phyloP scores from a whole-genome alignment of 2,797 vertebrate genomes.

The Anableps anableps region DNA sequence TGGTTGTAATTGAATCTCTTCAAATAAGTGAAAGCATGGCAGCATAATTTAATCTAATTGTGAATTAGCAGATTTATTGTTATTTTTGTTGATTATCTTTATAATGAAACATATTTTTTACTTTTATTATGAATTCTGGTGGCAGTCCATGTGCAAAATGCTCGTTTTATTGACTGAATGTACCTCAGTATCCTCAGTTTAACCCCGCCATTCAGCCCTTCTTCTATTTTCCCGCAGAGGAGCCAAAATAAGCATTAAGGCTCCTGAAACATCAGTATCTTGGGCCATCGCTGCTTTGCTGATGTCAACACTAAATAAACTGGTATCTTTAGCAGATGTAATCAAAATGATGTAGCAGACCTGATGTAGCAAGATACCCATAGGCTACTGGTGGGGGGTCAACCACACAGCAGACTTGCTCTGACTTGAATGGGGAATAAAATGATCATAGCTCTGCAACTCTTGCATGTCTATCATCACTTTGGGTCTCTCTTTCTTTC shows the following conservation, averaged over 20 bases:
- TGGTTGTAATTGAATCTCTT: conserved; percentile 63
- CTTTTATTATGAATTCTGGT: conserved; percentile 46
- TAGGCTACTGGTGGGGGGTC: conserved; percentile 43
- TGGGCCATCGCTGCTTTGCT: conserved; percentile 65
- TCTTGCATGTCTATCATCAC: conserved; percentile 5
- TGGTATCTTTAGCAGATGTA: conserved; percentile 76
- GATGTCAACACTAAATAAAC: conserved; percentile 78
- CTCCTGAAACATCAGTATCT: conserved; percentile 69
- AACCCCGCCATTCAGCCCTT: conserved; percentile 13
- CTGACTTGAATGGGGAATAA: conserved; percentile 39
- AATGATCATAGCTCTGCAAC: conserved; percentile 9
- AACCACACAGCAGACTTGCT: conserved; percentile 45
- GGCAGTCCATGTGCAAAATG: conserved; percentile 34
- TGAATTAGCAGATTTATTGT: conserved; percentile 55
- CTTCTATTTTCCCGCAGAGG: conserved; percentile 31
- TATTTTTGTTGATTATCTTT: conserved; percentile 56
- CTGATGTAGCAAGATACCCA: conserved; percentile 65
- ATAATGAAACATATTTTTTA: conserved; percentile 55
- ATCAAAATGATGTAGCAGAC: conserved; percentile 76
- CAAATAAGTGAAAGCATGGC: conserved; percentile 31
- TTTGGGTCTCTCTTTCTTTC: neutral
- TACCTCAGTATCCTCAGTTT: conserved; percentile 20
- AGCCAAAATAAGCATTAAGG: conserved; percentile 64
- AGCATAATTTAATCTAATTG: conserved; percentile 50
- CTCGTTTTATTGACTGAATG: conserved; percentile 44